Evolutionary conservation across 2,113 vertebrate genomes (phyloP), one percentile per base, ranked within the genome.

Genomic region (Eulemur rufifrons): DNA sequence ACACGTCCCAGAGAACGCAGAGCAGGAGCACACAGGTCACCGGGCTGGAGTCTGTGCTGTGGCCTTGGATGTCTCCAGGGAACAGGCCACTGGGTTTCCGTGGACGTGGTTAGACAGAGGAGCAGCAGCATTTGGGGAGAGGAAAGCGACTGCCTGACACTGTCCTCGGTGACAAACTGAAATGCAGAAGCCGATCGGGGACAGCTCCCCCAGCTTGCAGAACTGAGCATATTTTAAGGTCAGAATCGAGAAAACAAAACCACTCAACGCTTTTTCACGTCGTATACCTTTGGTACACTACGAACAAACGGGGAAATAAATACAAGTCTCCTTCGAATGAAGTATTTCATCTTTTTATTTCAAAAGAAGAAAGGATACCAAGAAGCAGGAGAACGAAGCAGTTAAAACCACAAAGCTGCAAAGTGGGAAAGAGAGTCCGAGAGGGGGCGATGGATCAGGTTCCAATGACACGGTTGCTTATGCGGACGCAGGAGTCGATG

Each of bases 321-420:
- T 25, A 89, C 91, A 89, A 86, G 81, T 27, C 76, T 96, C 91
- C 23, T 96, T 91, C 76, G 74, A 77, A 54, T 88, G 91, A 96
- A 94, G 81, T 86, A 90, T 94, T 91, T 94, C 12, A 18, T 78
- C 18, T 93, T 97, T 97, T 98, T 98, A 97, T 98, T 98, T 97
- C 61, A 94, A 83, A 98, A 97, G 63, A 84, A 96, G 77, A 59
- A 95, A 95, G 84, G 91, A 80, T 93, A 96, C 2, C 90, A 95
- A 17, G 12, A 76, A 94, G 52, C 64, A 90, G 81, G 83, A 92
- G 92, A 97, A 97, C 23, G 89, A 94, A 94, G 69, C 95, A 96
- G 81, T 96, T 92, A 92, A 98, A 97, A 95, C 77, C 76, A 96
- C 95, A 95, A 90, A 97, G 78, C 86, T 95, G 91, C 78, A 84